Conservation (phyloP, 2,888 invertebrate genomes). For the Arge pagana region DNA sequence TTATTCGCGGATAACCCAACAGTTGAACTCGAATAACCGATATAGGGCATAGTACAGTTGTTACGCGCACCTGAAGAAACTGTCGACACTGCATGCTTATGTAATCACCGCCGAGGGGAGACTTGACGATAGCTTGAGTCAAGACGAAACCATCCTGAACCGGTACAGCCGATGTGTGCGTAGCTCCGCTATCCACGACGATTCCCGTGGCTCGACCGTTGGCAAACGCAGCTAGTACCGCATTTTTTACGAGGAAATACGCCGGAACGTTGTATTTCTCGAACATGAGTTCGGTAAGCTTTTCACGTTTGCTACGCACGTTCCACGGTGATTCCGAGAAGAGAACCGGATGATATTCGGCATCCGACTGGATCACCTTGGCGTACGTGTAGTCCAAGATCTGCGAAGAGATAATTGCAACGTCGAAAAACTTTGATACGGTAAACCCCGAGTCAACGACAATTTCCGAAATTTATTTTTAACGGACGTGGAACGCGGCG, state of each 20-base stretch:
- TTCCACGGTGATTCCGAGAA: conserved; percentile 99
- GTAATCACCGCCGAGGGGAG: conserved; percentile 96
- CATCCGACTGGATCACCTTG: conserved; percentile 91
- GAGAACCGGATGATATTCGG: conserved; percentile 93
- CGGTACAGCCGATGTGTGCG: conserved; percentile 97
- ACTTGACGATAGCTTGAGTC: conserved; percentile 92
- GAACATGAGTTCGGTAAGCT: conserved; percentile 94
- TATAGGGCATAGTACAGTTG: no score
- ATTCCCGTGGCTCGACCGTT: conserved; percentile 87
- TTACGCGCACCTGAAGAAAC: conserved; percentile 61
- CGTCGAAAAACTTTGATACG: no score
- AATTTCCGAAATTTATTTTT: no score
- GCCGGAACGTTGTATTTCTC: conserved; percentile 99
- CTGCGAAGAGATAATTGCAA: conserved; percentile 31
- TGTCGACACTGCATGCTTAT: conserved; percentile 77
- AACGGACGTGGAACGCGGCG: no score
- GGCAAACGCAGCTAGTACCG: conserved; percentile 96
- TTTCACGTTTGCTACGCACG: conserved; percentile 87
- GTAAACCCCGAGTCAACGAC: no score
- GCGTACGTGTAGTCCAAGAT: conserved; percentile 88
- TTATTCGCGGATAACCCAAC: neutral
- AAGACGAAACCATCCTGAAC: conserved; percentile 96
- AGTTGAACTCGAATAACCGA: no score
- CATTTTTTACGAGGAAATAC: conserved; percentile 96
- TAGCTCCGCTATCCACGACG: conserved; percentile 96